These are phyloP conservation scores for Sinocyclocheilus anshuiensis DNA, from an alignment of 2,113 vertebrate genomes.

Conservation along the genomic window DNA sequence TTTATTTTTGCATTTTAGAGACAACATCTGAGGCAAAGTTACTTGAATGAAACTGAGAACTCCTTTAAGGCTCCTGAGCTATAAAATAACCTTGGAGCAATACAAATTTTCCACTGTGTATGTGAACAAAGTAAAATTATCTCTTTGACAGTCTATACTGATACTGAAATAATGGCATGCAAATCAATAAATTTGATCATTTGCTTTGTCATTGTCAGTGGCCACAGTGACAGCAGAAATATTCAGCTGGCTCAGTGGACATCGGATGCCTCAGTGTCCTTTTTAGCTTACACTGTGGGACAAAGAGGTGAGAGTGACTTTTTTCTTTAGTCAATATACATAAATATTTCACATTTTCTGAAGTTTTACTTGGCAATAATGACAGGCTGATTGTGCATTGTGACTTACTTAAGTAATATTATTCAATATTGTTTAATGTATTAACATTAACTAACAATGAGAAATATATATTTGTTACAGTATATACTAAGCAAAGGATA, in stretches of 20 bases:
- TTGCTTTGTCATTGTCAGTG: slow-evolving; percentile 5
- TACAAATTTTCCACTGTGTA: background rate
- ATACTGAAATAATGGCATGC: background rate
- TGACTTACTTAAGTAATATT: no score
- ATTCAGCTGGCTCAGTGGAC: slow-evolving; percentile 28
- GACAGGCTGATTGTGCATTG: no score
- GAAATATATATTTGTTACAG: no score
- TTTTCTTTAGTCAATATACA: background rate
- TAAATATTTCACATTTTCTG: background rate
- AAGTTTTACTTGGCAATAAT: no score
- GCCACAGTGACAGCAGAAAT: slow-evolving; percentile 2
- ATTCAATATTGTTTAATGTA: no score
- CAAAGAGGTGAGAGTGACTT: slow-evolving; percentile 6
- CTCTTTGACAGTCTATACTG: background rate
- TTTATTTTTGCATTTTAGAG: background rate
- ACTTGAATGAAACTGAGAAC: background rate
- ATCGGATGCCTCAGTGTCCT: slow-evolving; percentile 20
- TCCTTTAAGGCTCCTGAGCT: background rate
- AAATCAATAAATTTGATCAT: background rate
- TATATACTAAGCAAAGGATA: no score
- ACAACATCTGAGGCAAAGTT: background rate
- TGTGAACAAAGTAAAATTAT: background rate
- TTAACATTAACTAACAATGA: no score
- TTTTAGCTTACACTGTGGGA: slow-evolving; percentile 16
- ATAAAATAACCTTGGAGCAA: background rate